A percentile compares a stretch with the other conserved stretches of the same genome.
phyloP scores from a whole-genome alignment of 37 sponge, comb jelly and placozoan genomes.

The Haliclona indistincta region DNA sequence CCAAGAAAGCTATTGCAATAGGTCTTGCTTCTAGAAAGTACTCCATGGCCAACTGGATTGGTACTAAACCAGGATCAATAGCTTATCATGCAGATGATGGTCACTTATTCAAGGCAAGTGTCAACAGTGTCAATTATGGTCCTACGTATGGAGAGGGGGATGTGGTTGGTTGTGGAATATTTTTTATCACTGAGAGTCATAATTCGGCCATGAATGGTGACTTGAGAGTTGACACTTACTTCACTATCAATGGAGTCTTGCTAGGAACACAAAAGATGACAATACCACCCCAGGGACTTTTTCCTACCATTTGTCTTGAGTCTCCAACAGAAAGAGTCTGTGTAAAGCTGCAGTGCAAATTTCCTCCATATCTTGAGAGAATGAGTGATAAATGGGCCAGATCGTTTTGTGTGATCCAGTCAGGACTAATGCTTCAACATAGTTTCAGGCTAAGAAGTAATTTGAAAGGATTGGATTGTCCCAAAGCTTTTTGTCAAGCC shows the following conservation, averaged over 20 bases:
- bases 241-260: constrained; percentile 58
- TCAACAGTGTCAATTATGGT: constrained; percentile 27
- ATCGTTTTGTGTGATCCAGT: constrained; percentile 35
- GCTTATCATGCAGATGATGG: constrained; percentile 60
- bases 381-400: constrained; percentile 42
- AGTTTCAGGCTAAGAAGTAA: constrained; percentile 11
- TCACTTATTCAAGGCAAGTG: constrained; percentile 39
- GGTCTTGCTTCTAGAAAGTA: constrained; percentile 51
- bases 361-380: constrained; percentile 23
- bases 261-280: constrained; percentile 22
- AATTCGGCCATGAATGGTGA: neutral
- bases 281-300: constrained; percentile 52
- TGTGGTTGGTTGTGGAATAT: constrained; percentile 70
- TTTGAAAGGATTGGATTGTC: neutral
- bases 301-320: constrained; percentile 62
- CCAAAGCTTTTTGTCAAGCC: constrained; percentile 41
- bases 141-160: constrained; percentile 44
- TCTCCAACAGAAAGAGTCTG: constrained; percentile 32
- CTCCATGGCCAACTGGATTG: constrained; percentile 29
- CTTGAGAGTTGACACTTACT: constrained; percentile 30
- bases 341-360: constrained; percentile 1
- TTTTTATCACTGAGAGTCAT: constrained; percentile 14
- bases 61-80: constrained; percentile 31
- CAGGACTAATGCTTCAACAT: constrained; percentile 33
- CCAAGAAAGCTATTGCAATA: constrained; percentile 53